phyloP scores from a whole-genome alignment of 2,797 vertebrate genomes.

The Anguilla obscura region DNA sequence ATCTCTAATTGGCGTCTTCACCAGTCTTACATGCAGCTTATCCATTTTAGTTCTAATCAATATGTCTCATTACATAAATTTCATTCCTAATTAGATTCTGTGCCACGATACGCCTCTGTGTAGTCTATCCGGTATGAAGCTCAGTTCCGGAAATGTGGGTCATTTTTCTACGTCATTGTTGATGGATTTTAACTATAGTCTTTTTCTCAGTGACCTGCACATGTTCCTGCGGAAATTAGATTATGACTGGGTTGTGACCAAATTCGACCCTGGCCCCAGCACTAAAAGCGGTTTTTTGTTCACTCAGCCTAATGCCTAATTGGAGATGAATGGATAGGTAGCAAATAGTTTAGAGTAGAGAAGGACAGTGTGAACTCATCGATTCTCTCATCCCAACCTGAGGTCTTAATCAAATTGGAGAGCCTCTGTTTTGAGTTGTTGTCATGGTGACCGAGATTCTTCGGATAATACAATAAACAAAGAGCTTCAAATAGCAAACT shows the following conservation, averaged over 20 bases:
- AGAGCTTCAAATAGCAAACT: background rate
- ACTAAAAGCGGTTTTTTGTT: background rate
- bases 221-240: conserved; percentile 52
- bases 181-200: conserved; percentile 40
- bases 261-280: conserved; percentile 41
- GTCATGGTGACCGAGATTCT: conserved; percentile 4
- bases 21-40: conserved; percentile 27
- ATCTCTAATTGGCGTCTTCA: conserved; percentile 10
- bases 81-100: conserved; percentile 42
- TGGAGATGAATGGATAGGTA: background rate
- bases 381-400: background rate
- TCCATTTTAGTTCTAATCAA: conserved; percentile 44
- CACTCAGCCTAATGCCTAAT: conserved; percentile 17
- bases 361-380: background rate
- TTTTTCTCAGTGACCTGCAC: conserved; percentile 34
- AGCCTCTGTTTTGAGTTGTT: background rate
- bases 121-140: conserved; percentile 35
- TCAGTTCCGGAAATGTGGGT: conserved; percentile 25
- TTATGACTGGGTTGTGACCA: conserved; percentile 50
- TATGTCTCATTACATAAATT: conserved; percentile 41
- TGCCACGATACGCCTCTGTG: conserved; percentile 35
- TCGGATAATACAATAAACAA: background rate
- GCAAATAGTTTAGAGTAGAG: background rate
- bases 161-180: conserved; percentile 28
- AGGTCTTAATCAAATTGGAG: background rate